Base-by-base conservation (phyloP, 1,140 invertebrate genomes). In the Pseudoatta argentina region DNA sequence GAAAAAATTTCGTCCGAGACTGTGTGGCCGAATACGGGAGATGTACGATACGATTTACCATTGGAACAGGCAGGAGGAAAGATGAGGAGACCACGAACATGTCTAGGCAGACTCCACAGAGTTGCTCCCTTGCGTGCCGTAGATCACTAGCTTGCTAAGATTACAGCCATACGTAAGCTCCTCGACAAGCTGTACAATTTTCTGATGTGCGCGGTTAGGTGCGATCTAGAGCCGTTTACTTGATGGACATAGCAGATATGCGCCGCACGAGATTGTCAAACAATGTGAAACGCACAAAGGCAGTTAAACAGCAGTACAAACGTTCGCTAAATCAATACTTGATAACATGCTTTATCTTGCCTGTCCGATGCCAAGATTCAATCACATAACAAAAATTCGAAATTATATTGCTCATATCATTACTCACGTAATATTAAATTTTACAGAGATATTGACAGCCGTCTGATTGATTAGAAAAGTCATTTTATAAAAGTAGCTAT, bases 121-220 rank as follows among this genome's bases (percentile, higher is more conserved):
- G 61, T 71, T 76, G 48, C 59, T 48, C 55, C 78, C 88, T 16
- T 7, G 67, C 27, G 78, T 48, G 30, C 34, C 14, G 55, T 89
- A 87, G 72, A 87, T 90, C 88, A 89, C 39, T 14, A 27, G 5
- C 57, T n/a, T 39, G 5, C 53, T 6, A 72, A 89, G 88, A 89
- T 78, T 89, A 87, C 71, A 53, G 53, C 63, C 83, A n/a, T 73
- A 86, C 66, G 73, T 89, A 89, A 78, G 86, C 77, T 86, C 14
- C 85, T 66, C 53, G 64, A 87, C 77, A 55, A 24, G 57, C 57
- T 71, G 69, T 55, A 82, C 48, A 83, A 64, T 86, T 88, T 76
- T 88, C 76, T 63, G 30, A 48, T 27, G 44, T 51, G 66, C 55
- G 16, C 30, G 44, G 7, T 10, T 34, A 72, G 34, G 69, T 63